Base-by-base conservation (phyloP, 2,888 invertebrate genomes). In the Rugalucina vietnamica region DNA sequence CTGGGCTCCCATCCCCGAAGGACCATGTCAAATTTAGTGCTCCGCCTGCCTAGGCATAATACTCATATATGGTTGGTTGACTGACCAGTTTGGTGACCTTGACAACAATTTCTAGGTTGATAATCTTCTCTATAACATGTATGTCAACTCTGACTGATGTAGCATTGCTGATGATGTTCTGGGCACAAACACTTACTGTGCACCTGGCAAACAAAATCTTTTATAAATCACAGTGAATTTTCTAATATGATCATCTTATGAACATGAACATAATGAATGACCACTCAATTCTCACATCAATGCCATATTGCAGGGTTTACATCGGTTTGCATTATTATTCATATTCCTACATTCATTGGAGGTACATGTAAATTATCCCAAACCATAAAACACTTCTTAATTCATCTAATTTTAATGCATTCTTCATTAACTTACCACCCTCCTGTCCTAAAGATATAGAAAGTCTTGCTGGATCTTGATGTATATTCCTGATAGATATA, bases 1-100 rank as follows among this genome's bases (percentile, higher is more conserved):
- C 37, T 0, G 78, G 79, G 3, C 90, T 82, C 10, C 93, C 93
- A 87, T 95, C 94, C 10, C 94, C 94, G 87, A 95, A 95, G 77
- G 92, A 84, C 94, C 94, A 95, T 3, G 88, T 90, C 79, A 91
- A 93, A 57, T 87, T 92, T n/a, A 94, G 82, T 83, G 93, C 89
- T n/a, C 91, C 91, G 14, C 94, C 94, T 24, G 81, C 81, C 87
- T 90, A 94, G 36, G 87, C 88, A 5, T 81, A 84, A 21, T 91
- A 93, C 14, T 79, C 82, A 60, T 94, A 93, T 39, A 50, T 84
- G 65, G 93, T 89, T 36, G 87, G 60, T 32, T 84, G 82, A 71
- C 91, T 89, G 10, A 93, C 90, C 0, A 93, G 84, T 24, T 74
- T 75, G 71, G 83, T 81, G 0, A 91, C 90, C n/a, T 36, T 29